Conservation (phyloP, 2,888 invertebrate genomes). For the Lithosia quadra region DNA sequence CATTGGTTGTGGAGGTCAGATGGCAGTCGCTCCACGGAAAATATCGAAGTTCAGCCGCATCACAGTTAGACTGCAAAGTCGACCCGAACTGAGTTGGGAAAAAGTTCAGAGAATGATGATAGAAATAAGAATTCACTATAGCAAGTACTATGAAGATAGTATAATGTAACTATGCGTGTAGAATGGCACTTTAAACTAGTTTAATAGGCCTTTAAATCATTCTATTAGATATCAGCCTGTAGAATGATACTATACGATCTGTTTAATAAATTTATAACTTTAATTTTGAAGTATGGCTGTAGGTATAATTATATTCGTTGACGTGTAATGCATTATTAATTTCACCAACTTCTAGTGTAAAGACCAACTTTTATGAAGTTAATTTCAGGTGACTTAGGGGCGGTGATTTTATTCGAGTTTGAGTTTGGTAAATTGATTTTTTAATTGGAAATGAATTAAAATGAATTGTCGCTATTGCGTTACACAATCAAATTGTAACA, state of each 20-base stretch:
- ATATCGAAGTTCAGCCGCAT: too few relatives aligned
- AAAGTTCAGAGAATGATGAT: too few relatives aligned
- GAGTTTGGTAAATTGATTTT: conserved; percentile 8
- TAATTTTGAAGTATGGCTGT: conserved; percentile 11
- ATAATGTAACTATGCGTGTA: not conserved
- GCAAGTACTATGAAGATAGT: not conserved
- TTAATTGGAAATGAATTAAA: not conserved
- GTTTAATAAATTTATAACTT: conserved; percentile 14
- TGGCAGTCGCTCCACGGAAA: too few relatives aligned
- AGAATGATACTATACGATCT: conserved; percentile 12
- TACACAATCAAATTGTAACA: conserved; percentile 1
- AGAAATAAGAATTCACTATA: not conserved
- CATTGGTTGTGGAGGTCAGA: too few relatives aligned
- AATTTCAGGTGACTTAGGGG: conserved; percentile 18
- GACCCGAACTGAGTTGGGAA: too few relatives aligned
- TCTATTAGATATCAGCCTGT: not conserved
- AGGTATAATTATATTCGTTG: conserved; percentile 6
- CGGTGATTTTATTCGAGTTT: conserved; percentile 8
- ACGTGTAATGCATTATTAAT: conserved; percentile 19
- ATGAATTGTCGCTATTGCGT: not conserved
- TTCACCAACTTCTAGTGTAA: conserved; percentile 15
- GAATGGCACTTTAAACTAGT: conserved; percentile 13
- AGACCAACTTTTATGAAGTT: conserved; percentile 14
- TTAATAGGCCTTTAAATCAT: conserved; percentile 8
- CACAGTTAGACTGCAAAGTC: too few relatives aligned